Evolutionary conservation across 2,888 invertebrate genomes (phyloP), one percentile per base, ranked within the genome.

Genomic region (Cacoxenus indagator): DNA sequence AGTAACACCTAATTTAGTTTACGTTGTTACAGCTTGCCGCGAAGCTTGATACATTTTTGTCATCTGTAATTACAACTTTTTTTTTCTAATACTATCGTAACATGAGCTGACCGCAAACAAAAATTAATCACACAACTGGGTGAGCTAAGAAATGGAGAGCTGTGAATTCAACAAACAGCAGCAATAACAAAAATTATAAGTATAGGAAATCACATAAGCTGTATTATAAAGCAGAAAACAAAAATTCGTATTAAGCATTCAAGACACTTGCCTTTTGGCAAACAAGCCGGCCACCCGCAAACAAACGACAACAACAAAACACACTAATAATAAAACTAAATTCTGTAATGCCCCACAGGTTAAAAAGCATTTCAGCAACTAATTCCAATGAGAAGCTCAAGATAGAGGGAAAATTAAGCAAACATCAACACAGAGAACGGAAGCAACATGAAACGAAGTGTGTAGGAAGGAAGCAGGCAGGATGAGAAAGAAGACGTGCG

Each of bases 241-340:
- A 66, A 62, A 51, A 43, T 48, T 46, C 48, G 43, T 24, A 65
- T 65, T 65, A 65, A 43, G 55, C 57, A 65, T 55, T 29, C 65
- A 65, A 55, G 55, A 31, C 57, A 65, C 65, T 55, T 54, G 37
- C 24, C 54, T 48, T 65, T 64, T 54, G 65, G 67, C 74, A 19
- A 48, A 46, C 59, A 70, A 71, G 43, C 37, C 14, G 29, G 55
- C 46, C 51, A 66, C n/a, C 17, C 66, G 64, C 64, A 67, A 68
- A 71, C 43, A 62, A 55, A 72, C 67, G n/a, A n/a, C 57, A 67
- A 68, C 78, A n/a, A 45, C 54, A 62, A 70, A 70, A 48, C 27
- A 17, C 24, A 29, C 55, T 55, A 65, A 67, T 27, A 46, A 70
- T 66, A 70, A 69, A 67, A 55, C 68, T 71, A 62, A 45, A 45